Conservation (phyloP, 1,140 invertebrate genomes). For the Scaptomyza graminum region DNA sequence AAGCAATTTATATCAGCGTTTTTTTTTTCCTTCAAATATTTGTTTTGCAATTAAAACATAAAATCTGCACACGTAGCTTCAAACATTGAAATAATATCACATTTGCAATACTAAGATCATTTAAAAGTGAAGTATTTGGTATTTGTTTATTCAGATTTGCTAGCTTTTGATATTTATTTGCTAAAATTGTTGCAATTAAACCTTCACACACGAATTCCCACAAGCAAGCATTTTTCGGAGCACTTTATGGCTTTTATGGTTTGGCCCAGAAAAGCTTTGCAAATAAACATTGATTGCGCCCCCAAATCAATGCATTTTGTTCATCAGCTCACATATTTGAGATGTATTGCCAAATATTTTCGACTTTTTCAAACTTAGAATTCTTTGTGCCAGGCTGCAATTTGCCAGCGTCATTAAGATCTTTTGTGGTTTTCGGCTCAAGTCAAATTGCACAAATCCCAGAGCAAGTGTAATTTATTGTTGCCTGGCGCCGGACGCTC, state of each 20-base stretch:
- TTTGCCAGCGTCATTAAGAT: conserved; percentile 18
- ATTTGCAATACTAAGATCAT: too few species aligned
- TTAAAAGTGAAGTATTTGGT: too few species aligned
- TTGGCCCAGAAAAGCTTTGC: conserved; percentile 1
- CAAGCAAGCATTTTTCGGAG: background rate
- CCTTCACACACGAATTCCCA: background rate
- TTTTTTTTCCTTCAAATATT: too few species aligned
- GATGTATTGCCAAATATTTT: conserved; percentile 9
- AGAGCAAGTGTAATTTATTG: conserved; percentile 20
- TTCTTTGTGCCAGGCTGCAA: background rate
- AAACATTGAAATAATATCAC: too few species aligned
- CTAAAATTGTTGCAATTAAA: background rate
- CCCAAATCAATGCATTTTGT: conserved; percentile 25
- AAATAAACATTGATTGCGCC: conserved; percentile 6
- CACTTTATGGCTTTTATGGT: background rate
- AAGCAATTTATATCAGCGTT: too few species aligned
- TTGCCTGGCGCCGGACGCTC: conserved; percentile 7
- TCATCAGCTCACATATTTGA: conserved; percentile 5
- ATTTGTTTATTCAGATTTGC: too few species aligned
- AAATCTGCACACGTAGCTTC: too few species aligned
- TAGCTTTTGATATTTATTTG: background rate
- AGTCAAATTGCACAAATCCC: conserved; percentile 11
- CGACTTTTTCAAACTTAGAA: background rate
- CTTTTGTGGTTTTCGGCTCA: conserved; percentile 3
- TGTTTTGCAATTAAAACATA: too few species aligned